phyloP scores from a whole-genome alignment of 2,113 vertebrate species.

The Spizaetus ornatus region DNA sequence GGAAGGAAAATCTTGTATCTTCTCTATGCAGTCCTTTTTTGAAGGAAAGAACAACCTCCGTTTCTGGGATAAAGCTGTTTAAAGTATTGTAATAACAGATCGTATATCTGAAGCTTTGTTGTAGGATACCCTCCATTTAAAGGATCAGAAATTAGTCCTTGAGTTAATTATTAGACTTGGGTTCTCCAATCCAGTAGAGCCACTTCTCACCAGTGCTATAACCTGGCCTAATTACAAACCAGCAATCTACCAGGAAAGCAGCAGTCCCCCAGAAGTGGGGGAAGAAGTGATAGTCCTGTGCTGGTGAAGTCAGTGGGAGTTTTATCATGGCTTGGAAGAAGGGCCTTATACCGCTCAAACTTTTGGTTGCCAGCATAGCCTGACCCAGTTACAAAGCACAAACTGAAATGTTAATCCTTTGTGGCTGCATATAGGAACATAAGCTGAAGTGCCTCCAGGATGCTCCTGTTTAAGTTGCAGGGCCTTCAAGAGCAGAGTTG shows the following conservation, averaged over 20 bases:
- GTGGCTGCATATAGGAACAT: neutral
- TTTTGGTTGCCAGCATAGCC: neutral
- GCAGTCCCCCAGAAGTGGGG: neutral
- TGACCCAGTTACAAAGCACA: neutral
- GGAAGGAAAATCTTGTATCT: neutral
- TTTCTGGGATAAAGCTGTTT: neutral
- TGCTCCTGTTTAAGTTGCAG: neutral
- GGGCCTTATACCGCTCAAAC: neutral
- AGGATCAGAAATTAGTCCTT: neutral
- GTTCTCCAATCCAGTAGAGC: neutral
- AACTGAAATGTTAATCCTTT: neutral
- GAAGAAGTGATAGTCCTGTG: neutral
- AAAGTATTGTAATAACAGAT: neutral
- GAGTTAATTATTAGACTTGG: neutral
- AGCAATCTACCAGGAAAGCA: neutral
- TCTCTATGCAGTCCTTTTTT: neutral
- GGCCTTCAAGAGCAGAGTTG: neutral
- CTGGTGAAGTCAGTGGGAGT: neutral
- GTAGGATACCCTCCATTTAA: neutral
- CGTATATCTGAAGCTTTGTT: neutral
- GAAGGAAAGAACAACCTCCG: neutral
- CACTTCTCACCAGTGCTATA: neutral
- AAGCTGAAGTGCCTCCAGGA: neutral
- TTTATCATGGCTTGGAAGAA: neutral
- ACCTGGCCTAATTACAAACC: neutral